phyloP scores from a whole-genome alignment of 2,888 invertebrate genomes.

The Lordiphosa fenestrarum region DNA sequence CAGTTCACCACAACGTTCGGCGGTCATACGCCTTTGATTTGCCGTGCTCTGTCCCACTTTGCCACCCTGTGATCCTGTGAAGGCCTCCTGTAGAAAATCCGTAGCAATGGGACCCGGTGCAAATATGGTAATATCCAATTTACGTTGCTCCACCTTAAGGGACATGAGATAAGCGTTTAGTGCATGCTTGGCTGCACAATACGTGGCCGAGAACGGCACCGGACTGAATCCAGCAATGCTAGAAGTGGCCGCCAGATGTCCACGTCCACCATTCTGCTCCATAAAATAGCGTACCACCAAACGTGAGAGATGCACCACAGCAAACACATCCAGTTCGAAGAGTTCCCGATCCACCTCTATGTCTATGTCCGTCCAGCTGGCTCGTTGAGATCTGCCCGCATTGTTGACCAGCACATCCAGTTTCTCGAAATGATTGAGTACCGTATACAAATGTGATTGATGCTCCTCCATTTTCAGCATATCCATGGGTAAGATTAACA shows the following conservation, averaged over 20 bases:
- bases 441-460: constrained; percentile 82
- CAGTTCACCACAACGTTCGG: constrained; percentile 83
- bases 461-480: constrained; percentile 84
- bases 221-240: constrained; percentile 87
- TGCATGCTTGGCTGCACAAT: constrained; percentile 89
- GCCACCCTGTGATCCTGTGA: constrained; percentile 84
- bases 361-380: constrained; percentile 86
- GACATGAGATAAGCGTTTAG: constrained; percentile 88
- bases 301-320: constrained; percentile 86
- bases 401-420: constrained; percentile 90
- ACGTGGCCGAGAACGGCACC: constrained; percentile 85
- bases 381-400: constrained; percentile 90
- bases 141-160: constrained; percentile 82
- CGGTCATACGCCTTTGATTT: constrained; percentile 82
- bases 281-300: constrained; percentile 85
- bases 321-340: constrained; percentile 89
- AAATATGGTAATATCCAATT: constrained; percentile 85
- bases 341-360: constrained; percentile 86
- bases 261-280: constrained; percentile 77
- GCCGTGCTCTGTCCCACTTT: constrained; percentile 79
- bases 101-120: constrained; percentile 90
- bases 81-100: constrained; percentile 85
- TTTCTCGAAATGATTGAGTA: constrained; percentile 86
- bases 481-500: constrained; percentile 86
- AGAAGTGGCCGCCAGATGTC: constrained; percentile 88